Percentiles rank a stretch among this genome's conserved stretches.
Evolutionary conservation across 2,113 vertebrate species (phyloP).

Genomic region (Rhinogobius similis): DNA sequence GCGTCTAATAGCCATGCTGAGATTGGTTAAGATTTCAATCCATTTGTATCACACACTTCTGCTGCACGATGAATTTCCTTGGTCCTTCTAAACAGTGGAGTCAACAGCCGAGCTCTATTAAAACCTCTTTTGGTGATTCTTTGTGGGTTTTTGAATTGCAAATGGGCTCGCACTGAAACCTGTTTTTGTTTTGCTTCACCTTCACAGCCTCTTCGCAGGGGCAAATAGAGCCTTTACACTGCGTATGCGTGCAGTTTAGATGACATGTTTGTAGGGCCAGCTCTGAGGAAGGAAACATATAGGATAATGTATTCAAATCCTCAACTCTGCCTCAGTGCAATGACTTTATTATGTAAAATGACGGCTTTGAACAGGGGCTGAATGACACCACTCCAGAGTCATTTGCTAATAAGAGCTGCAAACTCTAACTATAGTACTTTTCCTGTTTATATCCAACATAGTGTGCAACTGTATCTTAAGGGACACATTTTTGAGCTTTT

Average conservation of each 20-base stretch:
- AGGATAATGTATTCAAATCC: constrained; percentile 3
- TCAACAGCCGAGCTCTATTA: constrained; percentile 68
- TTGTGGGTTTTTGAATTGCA: constrained; percentile 67
- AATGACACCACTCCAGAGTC: neutral
- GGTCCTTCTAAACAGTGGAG: constrained; percentile 62
- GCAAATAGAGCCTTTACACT: constrained; percentile 22
- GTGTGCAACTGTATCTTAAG: too few species aligned
- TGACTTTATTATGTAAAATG: neutral
- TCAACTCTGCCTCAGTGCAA: neutral
- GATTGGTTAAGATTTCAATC: constrained; percentile 67
- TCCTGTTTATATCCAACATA: too few species aligned
- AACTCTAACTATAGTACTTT: neutral
- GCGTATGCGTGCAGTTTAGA: constrained; percentile 11
- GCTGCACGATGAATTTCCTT: constrained; percentile 55
- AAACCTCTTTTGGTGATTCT: constrained; percentile 65
- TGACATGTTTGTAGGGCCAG: neutral
- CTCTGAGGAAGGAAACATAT: neutral
- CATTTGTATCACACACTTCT: constrained; percentile 63
- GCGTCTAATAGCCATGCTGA: constrained; percentile 47
- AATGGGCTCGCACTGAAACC: constrained; percentile 50
- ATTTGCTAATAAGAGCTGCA: neutral
- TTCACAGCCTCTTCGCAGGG: constrained; percentile 19
- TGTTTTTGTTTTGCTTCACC: constrained; percentile 16
- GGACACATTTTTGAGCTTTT: too few species aligned
- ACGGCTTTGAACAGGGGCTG: neutral